Evolutionary conservation across 2,888 invertebrate genomes (phyloP), one percentile per base, ranked within the genome.

Genomic region (Tenthredo amoena): DNA sequence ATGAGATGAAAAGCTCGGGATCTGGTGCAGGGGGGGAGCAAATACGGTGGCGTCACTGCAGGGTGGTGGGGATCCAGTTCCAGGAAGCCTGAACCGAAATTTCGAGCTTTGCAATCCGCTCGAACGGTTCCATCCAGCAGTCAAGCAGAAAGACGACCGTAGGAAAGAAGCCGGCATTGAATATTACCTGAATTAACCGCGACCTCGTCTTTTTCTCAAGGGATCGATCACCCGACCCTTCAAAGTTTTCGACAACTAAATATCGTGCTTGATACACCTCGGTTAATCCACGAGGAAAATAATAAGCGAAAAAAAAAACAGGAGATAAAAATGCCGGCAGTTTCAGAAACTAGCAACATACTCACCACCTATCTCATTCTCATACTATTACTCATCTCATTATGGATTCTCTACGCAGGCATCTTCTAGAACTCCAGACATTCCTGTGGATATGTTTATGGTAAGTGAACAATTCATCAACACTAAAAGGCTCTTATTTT

Each of bases 321-420:
- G n/a, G 15, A 34, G 37, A 72, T 40, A 81, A 90, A 89, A 86
- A 92, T 92, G 90, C 90, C 91, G 82, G 86, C 90, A 65, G 89
- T 88, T 21, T 89, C 90, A 88, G 96, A 96, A 94, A 95, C 96
- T 86, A 95, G 95, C 87, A 96, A 95, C 93, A 95, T 96, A 88
- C 94, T 96, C 90, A 96, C 96, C 91, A 96, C 96, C 88, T 96
- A 96, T 91, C 93, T 96, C 90, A 96, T 96, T 92, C 93, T 96
- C 92, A 95, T 96, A 89, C 94, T 96, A 71, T 94, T 96, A 65
- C 94, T 96, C 85, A 94, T 96, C 90, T 95, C 96, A 85, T 94
- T 96, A 83, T 96, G 96, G 95, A 93, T 96, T 65, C 94, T 96
- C 87, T 96, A 96, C 93, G 95, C 96, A 34, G 96, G 96, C 86